Conservation (phyloP, 2,888 invertebrate genomes). For the Melanostoma scalare region DNA sequence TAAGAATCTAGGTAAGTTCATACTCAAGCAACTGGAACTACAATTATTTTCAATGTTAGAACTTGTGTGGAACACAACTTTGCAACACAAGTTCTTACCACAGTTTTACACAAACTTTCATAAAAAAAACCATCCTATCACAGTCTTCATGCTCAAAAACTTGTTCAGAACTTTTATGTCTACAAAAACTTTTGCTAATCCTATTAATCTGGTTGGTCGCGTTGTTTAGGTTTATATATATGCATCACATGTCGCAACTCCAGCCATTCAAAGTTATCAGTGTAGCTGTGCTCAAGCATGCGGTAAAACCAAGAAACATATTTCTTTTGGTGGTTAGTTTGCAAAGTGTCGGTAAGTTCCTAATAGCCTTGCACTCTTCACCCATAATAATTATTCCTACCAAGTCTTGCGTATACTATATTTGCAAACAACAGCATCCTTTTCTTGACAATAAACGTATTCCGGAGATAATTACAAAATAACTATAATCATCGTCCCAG, state of each 20-base stretch:
- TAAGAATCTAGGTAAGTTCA: too few relatives aligned
- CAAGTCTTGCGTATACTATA: too few relatives aligned
- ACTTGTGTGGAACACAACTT: too few relatives aligned
- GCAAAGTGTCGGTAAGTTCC: background rate
- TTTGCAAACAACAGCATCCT: background rate
- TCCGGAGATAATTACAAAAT: slow-evolving; percentile 42
- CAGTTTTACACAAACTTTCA: too few relatives aligned
- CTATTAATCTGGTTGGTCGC: slow-evolving; percentile 41
- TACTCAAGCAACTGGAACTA: too few relatives aligned
- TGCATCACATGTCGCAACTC: background rate
- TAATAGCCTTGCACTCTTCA: background rate
- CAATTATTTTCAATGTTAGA: too few relatives aligned
- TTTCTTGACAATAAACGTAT: background rate
- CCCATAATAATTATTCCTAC: background rate
- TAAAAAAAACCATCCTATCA: background rate
- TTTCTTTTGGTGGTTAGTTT: background rate
- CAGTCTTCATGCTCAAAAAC: slow-evolving; percentile 22
- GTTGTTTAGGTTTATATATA: background rate
- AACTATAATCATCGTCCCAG: slow-evolving; percentile 12
- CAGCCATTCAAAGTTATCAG: background rate
- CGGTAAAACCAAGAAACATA: background rate
- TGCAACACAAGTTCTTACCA: too few relatives aligned
- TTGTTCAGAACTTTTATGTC: slow-evolving; percentile 10
- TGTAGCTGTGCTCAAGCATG: background rate
- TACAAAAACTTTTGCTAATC: slow-evolving; percentile 15